Conservation (phyloP, 2,797 vertebrate genomes). For the Cryptoblepharus egeriae region DNA sequence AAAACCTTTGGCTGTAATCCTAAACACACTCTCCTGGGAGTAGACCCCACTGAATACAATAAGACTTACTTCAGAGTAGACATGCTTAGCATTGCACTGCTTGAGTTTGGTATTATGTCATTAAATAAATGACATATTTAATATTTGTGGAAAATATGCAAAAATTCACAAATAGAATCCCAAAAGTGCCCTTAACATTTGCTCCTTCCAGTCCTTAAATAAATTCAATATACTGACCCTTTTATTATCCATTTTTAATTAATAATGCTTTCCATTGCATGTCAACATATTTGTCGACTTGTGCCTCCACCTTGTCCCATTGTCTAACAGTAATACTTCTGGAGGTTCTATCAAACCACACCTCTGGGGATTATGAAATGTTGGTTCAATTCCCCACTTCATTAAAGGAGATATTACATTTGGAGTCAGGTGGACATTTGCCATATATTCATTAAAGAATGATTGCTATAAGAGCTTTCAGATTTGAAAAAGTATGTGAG, state of each 20-base stretch:
- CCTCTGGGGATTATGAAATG: slow-evolving; percentile 13
- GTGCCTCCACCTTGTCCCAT: neutral
- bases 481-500: slow-evolving; percentile 28
- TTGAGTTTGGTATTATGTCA: too few species aligned
- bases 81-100: too few species aligned
- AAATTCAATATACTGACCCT: too few species aligned
- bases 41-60: too few species aligned
- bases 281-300: neutral
- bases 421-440: slow-evolving; percentile 36
- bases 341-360: neutral
- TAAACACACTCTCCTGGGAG: too few species aligned
- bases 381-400: slow-evolving; percentile 26
- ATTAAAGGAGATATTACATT: slow-evolving; percentile 19
- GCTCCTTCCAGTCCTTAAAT: neutral
- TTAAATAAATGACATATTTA: too few species aligned
- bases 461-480: slow-evolving; percentile 37
- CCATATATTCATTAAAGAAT: slow-evolving; percentile 46
- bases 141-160: too few species aligned
- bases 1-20: too few species aligned
- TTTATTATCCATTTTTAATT: neutral
- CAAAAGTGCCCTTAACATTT: neutral
- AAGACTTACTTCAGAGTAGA: too few species aligned
- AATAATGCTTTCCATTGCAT: neutral
- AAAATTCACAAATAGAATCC: too few species aligned
- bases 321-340: neutral